Evolutionary conservation across 2,888 invertebrate species (phyloP), one percentile per base, ranked within the genome.

Genomic region (Polylopha cassiicola): DNA sequence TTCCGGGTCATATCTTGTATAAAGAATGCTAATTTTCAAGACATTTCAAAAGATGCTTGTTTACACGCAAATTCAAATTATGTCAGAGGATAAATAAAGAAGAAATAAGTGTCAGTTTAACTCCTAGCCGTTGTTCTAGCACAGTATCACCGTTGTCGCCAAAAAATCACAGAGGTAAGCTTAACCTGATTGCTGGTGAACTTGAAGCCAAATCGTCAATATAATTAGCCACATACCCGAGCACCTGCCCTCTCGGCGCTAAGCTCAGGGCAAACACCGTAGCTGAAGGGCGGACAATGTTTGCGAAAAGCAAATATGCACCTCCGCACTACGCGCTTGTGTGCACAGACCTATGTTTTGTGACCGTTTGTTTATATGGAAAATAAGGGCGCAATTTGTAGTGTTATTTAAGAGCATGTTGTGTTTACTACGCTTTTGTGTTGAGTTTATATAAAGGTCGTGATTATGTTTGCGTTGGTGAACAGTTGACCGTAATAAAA

Each of bases 291-390:
- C 43, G 55, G 39, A 29, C 46, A 37, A 37, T 56, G 55, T 60
- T 60, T 60, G 56, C 29, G 23, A 27, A 14, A 15, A 28, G 44
- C 51, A 58, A 58, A 61, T 42, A 58, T 41, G 48, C 47, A 53
- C 46, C 42, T 33, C 43, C 46, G 36, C 38, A 33, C 29, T 21
- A 24, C 24, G 24, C 23, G 16, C 11, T 13, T 24, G 33, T 34
- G 17, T 34, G 17, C 24, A 24, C 24, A 26, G 8, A 32, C 31
- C 31, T 32, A 21, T 31, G 31, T 32, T 31, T 31, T 32, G 36
- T 21, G 30, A 20, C 36, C 41, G 28, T 29, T 34, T 39, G 39
- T 36, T 30, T 41, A 21, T 30, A 23, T n/a, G 29, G 11, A 23
- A 11, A 28, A 28, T 27, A 22, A 24, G 15, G 28, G 34, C 11